A percentile compares a stretch with the other conserved stretches of the same genome.
phyloP scores from a whole-genome alignment of 2,113 vertebrate genomes.

The Erpornis zantholeuca region DNA sequence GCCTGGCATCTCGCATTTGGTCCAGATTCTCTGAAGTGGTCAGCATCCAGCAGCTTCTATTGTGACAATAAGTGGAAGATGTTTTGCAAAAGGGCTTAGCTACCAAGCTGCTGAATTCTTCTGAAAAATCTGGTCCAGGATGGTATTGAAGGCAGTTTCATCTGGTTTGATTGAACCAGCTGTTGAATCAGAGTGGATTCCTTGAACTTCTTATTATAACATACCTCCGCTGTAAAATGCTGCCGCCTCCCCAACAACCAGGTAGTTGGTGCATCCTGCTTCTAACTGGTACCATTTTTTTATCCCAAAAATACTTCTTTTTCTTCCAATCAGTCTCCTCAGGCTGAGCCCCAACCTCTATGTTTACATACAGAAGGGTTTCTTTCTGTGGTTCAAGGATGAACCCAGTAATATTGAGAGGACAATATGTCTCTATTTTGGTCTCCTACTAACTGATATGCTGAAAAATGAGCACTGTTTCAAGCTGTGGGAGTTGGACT shows the following conservation, averaged over 20 bases:
- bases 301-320: background rate
- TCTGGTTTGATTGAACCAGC: conserved; percentile 49
- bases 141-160: conserved; percentile 59
- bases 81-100: conserved; percentile 61
- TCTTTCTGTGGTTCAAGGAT: background rate
- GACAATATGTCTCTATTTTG: background rate
- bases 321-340: background rate
- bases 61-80: conserved; percentile 64
- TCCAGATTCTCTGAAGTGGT: conserved; percentile 66
- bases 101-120: conserved; percentile 59
- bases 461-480: background rate
- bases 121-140: conserved; percentile 64
- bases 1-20: conserved; percentile 52
- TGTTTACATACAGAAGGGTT: background rate
- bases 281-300: background rate
- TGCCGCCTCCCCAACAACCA: background rate
- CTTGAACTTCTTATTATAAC: background rate
- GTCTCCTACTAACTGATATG: background rate
- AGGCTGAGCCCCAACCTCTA: background rate
- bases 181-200: conserved; percentile 25
- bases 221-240: fast-evolving
- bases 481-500: background rate
- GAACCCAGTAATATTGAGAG: background rate
- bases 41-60: conserved; percentile 65
- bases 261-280: background rate